phyloP scores from a whole-genome alignment of 2,888 invertebrate genomes.

The Girardia tigrina region DNA sequence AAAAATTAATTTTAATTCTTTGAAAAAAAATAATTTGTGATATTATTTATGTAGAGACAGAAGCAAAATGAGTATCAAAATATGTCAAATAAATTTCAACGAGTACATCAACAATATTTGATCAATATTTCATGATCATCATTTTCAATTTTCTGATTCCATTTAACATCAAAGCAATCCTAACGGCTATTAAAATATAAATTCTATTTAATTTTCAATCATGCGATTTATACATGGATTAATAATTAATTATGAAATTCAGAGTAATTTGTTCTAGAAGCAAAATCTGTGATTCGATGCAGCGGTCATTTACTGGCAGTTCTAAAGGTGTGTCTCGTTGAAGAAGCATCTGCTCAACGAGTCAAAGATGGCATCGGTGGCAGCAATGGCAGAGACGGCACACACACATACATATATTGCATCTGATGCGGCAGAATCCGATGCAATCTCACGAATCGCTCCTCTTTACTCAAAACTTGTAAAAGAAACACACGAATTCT shows the following conservation, averaged over 20 bases:
- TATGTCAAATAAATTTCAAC: no score
- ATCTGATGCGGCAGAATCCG: not conserved
- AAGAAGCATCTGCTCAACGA: not conserved
- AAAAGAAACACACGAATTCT: not conserved
- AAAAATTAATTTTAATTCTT: no score
- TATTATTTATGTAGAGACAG: no score
- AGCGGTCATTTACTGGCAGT: not conserved
- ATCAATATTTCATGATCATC: not conserved
- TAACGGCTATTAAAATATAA: conserved; percentile 1
- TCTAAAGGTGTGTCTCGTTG: not conserved
- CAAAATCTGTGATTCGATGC: not conserved
- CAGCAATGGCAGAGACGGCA: not conserved
- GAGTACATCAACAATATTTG: no score
- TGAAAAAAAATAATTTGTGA: no score
- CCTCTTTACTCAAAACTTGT: not conserved
- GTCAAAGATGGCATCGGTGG: not conserved
- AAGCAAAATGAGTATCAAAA: no score
- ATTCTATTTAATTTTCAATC: conserved; percentile 4
- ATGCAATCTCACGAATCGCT: not conserved
- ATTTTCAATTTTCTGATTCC: not conserved
- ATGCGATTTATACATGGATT: conserved; percentile 12
- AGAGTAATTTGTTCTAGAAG: not conserved
- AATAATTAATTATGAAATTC: conserved; percentile 7
- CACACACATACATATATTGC: not conserved
- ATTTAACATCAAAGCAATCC: conserved; percentile 17